phyloP scores from a whole-genome alignment of 2,888 invertebrate species.

The Perizoma flavofasciatum region DNA sequence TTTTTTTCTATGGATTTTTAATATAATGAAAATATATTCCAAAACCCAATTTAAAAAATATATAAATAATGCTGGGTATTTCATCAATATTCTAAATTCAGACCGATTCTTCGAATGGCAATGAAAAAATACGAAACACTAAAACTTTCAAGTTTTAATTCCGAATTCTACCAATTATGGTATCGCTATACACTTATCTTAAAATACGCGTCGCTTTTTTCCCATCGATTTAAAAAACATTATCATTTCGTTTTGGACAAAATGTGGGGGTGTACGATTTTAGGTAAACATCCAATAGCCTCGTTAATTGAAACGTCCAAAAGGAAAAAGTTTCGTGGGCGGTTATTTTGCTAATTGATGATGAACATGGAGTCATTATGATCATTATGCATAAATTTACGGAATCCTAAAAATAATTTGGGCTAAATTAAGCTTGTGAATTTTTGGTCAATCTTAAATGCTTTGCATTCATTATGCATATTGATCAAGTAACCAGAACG shows the following conservation, averaged over 20 bases:
- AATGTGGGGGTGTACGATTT: slow-evolving; percentile 23
- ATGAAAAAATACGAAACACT: too few species aligned
- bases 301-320: slow-evolving; percentile 24
- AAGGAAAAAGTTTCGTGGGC: slow-evolving; percentile 27
- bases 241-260: slow-evolving; percentile 12
- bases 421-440: too few species aligned
- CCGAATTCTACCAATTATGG: not conserved
- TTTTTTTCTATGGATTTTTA: too few species aligned
- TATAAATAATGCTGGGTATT: too few species aligned
- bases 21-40: too few species aligned
- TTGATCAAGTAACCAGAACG: too few species aligned
- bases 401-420: not conserved
- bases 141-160: too few species aligned
- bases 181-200: not conserved
- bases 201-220: not conserved
- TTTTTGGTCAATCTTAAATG: too few species aligned
- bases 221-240: not conserved
- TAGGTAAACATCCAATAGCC: slow-evolving; percentile 20
- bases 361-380: slow-evolving; percentile 24
- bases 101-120: too few species aligned
- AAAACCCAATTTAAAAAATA: too few species aligned
- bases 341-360: slow-evolving; percentile 31
- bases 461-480: too few species aligned
- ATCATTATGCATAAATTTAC: slow-evolving; percentile 6
- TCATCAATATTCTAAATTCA: too few species aligned